These are phyloP conservation scores for Eriosoma lanigerum DNA, from an alignment of 1,140 invertebrate genomes.

Conservation along the genomic window DNA sequence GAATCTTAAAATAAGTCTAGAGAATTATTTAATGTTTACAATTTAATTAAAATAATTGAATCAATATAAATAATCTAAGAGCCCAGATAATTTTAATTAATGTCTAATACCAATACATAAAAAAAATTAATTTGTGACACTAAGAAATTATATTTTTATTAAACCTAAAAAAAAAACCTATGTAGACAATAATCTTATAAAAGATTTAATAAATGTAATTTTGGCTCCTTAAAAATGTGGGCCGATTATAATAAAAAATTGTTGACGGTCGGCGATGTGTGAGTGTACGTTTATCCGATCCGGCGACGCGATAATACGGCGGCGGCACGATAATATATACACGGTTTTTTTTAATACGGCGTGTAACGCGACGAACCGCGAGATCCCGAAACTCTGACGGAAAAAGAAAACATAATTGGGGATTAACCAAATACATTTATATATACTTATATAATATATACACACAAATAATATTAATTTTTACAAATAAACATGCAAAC, in stretches of 20 bases:
- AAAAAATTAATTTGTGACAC: constrained; percentile 44
- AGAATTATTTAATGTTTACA: constrained; percentile 26
- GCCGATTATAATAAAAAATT: constrained; percentile 37
- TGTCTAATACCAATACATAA: constrained; percentile 22
- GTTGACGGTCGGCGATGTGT: constrained; percentile 44
- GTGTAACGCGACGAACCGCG: constrained; percentile 51
- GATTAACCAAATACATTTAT: constrained; percentile 45
- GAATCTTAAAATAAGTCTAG: constrained; percentile 21
- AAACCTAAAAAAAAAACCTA: constrained; percentile 28
- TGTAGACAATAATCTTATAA: constrained; percentile 42
- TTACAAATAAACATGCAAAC: constrained; percentile 7
- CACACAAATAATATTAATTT: constrained; percentile 1
- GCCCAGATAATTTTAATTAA: constrained; percentile 38
- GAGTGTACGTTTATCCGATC: constrained; percentile 49
- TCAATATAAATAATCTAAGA: constrained; percentile 20
- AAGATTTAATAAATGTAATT: constrained; percentile 43
- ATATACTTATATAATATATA: background rate
- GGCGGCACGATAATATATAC: constrained; percentile 45
- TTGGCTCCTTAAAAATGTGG: constrained; percentile 34
- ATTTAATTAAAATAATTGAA: constrained; percentile 8
- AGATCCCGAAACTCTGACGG: constrained; percentile 51
- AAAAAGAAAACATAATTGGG: constrained; percentile 50
- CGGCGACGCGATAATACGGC: constrained; percentile 45
- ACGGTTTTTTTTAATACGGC: constrained; percentile 51
- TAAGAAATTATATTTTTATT: constrained; percentile 36